Conservation (phyloP, 2,113 vertebrate species). For the Trichomycterus rosablanca region DNA sequence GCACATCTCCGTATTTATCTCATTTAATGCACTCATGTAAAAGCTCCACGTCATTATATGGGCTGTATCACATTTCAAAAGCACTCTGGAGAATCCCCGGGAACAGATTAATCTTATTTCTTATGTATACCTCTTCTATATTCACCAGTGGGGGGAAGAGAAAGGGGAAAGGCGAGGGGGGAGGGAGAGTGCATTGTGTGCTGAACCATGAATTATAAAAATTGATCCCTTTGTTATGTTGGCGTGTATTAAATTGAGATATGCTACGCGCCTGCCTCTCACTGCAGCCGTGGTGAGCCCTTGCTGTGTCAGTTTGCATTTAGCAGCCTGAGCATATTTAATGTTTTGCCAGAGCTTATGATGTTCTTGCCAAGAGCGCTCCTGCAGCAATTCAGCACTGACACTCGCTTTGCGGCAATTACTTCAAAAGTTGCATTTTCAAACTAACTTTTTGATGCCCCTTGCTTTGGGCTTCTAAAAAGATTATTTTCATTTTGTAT, state of each 20-base stretch:
- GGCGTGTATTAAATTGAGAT: slow-evolving; percentile 79
- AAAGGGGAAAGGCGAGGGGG: slow-evolving; percentile 9
- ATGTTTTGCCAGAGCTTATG: slow-evolving; percentile 77
- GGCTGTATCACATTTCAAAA: slow-evolving; percentile 76
- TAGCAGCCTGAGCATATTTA: slow-evolving; percentile 79
- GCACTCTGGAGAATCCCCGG: slow-evolving; percentile 70
- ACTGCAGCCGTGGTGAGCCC: slow-evolving; percentile 63
- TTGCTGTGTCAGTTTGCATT: slow-evolving; percentile 82
- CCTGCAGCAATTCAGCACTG: slow-evolving; percentile 74
- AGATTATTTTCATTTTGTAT: slow-evolving; percentile 67
- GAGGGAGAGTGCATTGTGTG: slow-evolving; percentile 64
- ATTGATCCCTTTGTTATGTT: slow-evolving; percentile 77
- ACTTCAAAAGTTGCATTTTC: slow-evolving; percentile 74
- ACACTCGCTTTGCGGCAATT: slow-evolving; percentile 73
- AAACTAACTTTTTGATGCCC: slow-evolving; percentile 63
- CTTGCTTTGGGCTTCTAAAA: slow-evolving; percentile 65
- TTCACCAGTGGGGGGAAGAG: slow-evolving; percentile 58
- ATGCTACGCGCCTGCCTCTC: slow-evolving; percentile 64
- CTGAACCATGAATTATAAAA: slow-evolving; percentile 77
- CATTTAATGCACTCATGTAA: slow-evolving; percentile 75
- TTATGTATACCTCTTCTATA: slow-evolving; percentile 79
- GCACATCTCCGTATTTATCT: slow-evolving; percentile 56
- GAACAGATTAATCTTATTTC: slow-evolving; percentile 79
- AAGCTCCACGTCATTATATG: slow-evolving; percentile 74
- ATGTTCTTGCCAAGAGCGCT: slow-evolving; percentile 85